These are phyloP conservation scores for Trinectes maculatus DNA, from an alignment of 2,113 vertebrate species.

Conservation along the genomic window DNA sequence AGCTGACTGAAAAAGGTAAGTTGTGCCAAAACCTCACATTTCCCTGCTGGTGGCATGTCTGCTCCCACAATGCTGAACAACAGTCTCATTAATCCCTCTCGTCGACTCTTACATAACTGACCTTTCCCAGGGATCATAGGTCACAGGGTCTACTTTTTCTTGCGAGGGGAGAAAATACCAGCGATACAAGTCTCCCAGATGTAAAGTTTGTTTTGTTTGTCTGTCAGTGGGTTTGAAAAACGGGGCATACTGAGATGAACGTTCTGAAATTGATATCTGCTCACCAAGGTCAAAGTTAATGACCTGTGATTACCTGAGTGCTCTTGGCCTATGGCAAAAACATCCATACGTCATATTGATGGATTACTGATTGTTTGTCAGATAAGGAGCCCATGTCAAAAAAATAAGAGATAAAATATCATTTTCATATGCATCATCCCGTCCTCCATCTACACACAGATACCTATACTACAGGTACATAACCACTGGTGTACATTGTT, in stretches of 20 bases:
- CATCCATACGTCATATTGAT: slow-evolving; percentile 11
- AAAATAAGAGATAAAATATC: no score
- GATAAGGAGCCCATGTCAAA: slow-evolving; percentile 26
- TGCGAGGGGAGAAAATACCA: slow-evolving; percentile 25
- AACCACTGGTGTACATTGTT: no score
- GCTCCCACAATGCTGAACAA: slow-evolving; percentile 20
- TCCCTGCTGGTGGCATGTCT: not conserved
- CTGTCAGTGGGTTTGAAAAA: slow-evolving; percentile 31
- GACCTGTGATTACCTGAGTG: slow-evolving; percentile 7
- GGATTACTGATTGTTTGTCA: slow-evolving; percentile 8
- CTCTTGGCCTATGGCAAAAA: not conserved
- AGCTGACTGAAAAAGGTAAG: slow-evolving; percentile 17
- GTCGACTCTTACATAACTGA: slow-evolving; percentile 46
- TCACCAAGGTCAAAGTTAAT: slow-evolving; percentile 15
- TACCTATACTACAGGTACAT: no score
- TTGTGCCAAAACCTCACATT: slow-evolving; percentile 7
- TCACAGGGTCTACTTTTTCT: slow-evolving; percentile 42
- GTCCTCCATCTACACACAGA: no score
- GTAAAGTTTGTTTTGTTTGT: slow-evolving; percentile 13
- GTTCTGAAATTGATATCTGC: not conserved
- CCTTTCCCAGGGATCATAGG: slow-evolving; percentile 57
- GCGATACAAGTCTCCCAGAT: slow-evolving; percentile 38
- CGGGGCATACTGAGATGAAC: not conserved
- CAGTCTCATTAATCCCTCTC: slow-evolving; percentile 24
- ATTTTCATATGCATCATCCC: no score